These are phyloP conservation scores for Botia almorhae DNA, from an alignment of 2,797 vertebrate species.

Conservation along the genomic window DNA sequence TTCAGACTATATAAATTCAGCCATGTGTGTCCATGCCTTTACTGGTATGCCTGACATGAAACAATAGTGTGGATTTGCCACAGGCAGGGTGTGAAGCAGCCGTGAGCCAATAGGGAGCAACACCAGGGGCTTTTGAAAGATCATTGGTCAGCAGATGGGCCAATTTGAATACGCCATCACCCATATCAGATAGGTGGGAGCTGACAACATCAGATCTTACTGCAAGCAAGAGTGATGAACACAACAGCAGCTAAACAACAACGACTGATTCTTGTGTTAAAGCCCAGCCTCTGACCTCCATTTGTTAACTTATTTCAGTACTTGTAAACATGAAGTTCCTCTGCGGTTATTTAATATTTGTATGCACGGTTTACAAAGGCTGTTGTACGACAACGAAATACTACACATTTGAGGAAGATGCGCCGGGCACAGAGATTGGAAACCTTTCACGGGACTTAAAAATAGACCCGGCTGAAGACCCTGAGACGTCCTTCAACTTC, in stretches of 20 bases:
- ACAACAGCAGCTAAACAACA: conserved; percentile 11
- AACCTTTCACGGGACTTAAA: conserved; percentile 72
- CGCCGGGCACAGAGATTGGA: conserved; percentile 72
- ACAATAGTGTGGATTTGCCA: neutral
- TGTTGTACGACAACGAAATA: conserved; percentile 73
- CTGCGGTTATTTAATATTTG: conserved; percentile 52
- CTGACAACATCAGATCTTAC: conserved; percentile 45
- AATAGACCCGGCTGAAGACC: conserved; percentile 70
- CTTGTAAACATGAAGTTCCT: conserved; percentile 34
- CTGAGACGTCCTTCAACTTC: conserved; percentile 71
- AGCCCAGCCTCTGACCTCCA: neutral
- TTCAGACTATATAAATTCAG: neutral
- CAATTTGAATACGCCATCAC: conserved; percentile 75
- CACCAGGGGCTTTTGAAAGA: conserved; percentile 69
- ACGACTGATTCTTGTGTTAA: neutral
- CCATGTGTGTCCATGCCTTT: neutral
- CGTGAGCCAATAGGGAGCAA: conserved; percentile 26
- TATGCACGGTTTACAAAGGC: conserved; percentile 56
- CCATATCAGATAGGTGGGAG: conserved; percentile 60
- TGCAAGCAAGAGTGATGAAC: conserved; percentile 1
- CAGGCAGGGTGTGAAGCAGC: conserved; percentile 9
- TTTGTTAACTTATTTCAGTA: neutral
- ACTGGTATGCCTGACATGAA: neutral
- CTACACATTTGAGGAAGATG: conserved; percentile 74
- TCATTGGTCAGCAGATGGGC: conserved; percentile 73